These are phyloP conservation scores for Drosophila leonis DNA, from an alignment of 2,888 invertebrate genomes.

Conservation along the genomic window DNA sequence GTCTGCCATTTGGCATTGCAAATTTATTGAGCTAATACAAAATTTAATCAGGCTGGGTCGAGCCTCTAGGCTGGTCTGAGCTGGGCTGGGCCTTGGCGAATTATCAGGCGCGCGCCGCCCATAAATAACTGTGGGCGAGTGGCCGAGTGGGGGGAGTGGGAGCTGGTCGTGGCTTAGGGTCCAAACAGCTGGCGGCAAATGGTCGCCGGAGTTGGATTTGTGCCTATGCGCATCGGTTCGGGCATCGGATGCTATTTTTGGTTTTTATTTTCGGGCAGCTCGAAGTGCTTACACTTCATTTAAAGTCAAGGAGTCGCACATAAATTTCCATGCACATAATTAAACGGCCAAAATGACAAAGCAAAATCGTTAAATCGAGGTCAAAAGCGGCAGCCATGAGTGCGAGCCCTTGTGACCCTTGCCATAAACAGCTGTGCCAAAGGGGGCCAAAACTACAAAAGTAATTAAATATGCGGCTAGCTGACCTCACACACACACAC, in stretches of 20 bases:
- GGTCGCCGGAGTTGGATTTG: slow-evolving; percentile 28
- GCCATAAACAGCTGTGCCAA: slow-evolving; percentile 9
- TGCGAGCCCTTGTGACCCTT: neutral
- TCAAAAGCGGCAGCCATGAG: slow-evolving; percentile 45
- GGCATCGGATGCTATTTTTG: neutral
- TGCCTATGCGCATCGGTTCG: neutral
- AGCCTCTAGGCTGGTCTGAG: slow-evolving; percentile 47
- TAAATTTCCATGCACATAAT: slow-evolving; percentile 83
- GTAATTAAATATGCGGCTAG: slow-evolving; percentile 75
- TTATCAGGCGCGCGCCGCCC: slow-evolving; percentile 74
- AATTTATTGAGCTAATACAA: slow-evolving; percentile 80
- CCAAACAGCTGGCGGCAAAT: slow-evolving; percentile 69
- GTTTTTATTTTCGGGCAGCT: slow-evolving; percentile 9
- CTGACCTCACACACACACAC: slow-evolving; percentile 47
- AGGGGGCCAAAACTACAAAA: slow-evolving; percentile 52
- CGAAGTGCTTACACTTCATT: slow-evolving; percentile 73
- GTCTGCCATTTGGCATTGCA: slow-evolving; percentile 54
- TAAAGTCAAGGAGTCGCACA: slow-evolving; percentile 76
- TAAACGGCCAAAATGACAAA: slow-evolving; percentile 81
- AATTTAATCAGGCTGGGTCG: slow-evolving; percentile 72
- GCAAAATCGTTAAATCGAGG: slow-evolving; percentile 78
- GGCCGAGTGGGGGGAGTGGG: slow-evolving; percentile 9
- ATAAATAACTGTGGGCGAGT: slow-evolving; percentile 63
- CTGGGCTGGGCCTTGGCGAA: slow-evolving; percentile 43
- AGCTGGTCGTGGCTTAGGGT: slow-evolving; percentile 6